A percentile compares a stretch with the other conserved stretches of the same genome.
Conservation (phyloP, 2,888 invertebrate species). For the Harpagoxenus sublaevis region DNA sequence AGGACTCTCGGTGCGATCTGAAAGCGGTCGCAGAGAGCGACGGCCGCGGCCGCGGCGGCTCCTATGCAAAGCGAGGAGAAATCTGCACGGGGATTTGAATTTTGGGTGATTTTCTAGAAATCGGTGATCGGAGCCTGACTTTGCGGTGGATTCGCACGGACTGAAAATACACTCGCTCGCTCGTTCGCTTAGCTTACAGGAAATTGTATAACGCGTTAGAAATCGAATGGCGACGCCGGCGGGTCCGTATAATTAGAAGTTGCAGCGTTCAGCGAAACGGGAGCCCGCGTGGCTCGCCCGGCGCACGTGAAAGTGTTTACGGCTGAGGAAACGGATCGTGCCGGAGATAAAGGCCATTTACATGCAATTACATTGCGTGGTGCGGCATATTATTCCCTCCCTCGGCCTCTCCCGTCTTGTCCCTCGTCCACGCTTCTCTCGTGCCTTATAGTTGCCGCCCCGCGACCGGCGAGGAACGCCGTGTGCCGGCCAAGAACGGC, state of each 20-base stretch:
- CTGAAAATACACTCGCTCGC: background rate
- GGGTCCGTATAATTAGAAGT: slow-evolving; percentile 71
- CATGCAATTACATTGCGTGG: slow-evolving; percentile 82
- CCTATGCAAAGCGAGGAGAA: slow-evolving; percentile 64
- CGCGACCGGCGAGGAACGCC: slow-evolving; percentile 38
- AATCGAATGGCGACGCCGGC: slow-evolving; percentile 71
- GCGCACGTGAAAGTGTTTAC: slow-evolving; percentile 82
- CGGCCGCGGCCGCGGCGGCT: no score
- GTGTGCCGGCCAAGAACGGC: slow-evolving; percentile 1
- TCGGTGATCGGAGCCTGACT: slow-evolving; percentile 15
- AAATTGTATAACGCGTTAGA: slow-evolving; percentile 73
- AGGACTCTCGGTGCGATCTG: slow-evolving; percentile 14
- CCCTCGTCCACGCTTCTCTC: slow-evolving; percentile 39
- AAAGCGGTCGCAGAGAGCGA: slow-evolving; percentile 13
- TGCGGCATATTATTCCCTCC: slow-evolving; percentile 70
- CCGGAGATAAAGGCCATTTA: slow-evolving; percentile 81
- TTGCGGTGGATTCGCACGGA: slow-evolving; percentile 5
- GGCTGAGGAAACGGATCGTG: slow-evolving; percentile 81
- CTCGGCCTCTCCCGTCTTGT: slow-evolving; percentile 38
- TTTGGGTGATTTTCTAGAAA: slow-evolving; percentile 57
- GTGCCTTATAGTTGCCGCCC: slow-evolving; percentile 2
- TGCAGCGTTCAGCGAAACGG: slow-evolving; percentile 71
- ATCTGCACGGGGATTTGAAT: slow-evolving; percentile 55
- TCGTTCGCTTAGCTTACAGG: slow-evolving; percentile 2
- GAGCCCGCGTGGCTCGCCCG: slow-evolving; percentile 60